Evolutionary conservation across 2,888 invertebrate genomes (phyloP).

Genomic region (Ophraella communa): DNA sequence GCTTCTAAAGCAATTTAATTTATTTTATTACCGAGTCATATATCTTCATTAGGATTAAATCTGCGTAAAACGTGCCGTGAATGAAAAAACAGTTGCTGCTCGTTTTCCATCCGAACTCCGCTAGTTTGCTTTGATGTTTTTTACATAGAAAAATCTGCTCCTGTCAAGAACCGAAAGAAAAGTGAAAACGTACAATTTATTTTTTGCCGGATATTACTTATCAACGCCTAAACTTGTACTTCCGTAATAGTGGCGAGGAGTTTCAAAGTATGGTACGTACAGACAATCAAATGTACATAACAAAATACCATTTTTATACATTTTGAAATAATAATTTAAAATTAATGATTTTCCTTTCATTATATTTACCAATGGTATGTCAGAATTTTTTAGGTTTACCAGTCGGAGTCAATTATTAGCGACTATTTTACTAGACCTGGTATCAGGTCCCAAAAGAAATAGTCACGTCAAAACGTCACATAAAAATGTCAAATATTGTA

Average conservation of each 20-base stretch:
- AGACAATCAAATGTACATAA: too few relatives aligned
- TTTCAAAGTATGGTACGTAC: not conserved
- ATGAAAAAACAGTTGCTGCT: slow-evolving; percentile 16
- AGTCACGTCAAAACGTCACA: too few relatives aligned
- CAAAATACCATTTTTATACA: too few relatives aligned
- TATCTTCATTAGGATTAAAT: slow-evolving; percentile 33
- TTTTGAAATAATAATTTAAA: too few relatives aligned
- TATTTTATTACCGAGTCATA: slow-evolving; percentile 31
- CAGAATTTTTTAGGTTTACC: too few relatives aligned
- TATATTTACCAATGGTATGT: too few relatives aligned
- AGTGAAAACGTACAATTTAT: not conserved
- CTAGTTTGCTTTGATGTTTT: not conserved
- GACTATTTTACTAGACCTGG: too few relatives aligned
- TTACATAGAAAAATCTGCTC: not conserved
- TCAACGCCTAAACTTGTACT: not conserved
- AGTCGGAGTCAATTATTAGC: too few relatives aligned
- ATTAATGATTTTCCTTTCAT: too few relatives aligned
- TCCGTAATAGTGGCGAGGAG: not conserved
- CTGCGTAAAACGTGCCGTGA: slow-evolving; percentile 20
- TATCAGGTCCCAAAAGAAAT: too few relatives aligned
- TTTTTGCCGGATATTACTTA: not conserved
- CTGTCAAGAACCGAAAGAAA: not conserved
- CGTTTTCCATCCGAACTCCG: not conserved
- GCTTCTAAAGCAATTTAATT: slow-evolving; percentile 20
- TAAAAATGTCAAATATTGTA: too few relatives aligned